Percentiles rank a stretch among this genome's conserved stretches.
phyloP scores from a whole-genome alignment of 2,888 invertebrate species.

The Eutolmus rufibarbis region DNA sequence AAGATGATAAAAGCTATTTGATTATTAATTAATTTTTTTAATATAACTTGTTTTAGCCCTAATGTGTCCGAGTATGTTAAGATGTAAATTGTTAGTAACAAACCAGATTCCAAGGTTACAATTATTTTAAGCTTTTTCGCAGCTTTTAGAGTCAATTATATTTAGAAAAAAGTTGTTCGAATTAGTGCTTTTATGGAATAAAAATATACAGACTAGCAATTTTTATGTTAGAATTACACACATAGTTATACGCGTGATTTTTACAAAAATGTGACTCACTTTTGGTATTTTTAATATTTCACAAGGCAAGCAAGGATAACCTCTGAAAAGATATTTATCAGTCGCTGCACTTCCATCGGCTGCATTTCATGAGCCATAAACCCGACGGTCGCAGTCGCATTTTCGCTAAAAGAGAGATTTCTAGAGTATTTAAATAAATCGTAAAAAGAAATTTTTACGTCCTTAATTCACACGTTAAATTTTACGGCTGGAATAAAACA shows the following conservation, averaged over 20 bases:
- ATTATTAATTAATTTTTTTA: no score
- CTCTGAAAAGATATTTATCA: neutral
- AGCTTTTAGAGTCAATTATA: no score
- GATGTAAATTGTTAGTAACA: no score
- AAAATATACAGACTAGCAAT: no score
- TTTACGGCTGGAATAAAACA: constrained; percentile 29
- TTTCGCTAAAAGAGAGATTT: constrained; percentile 29
- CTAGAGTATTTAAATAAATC: constrained; percentile 29
- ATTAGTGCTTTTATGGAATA: no score
- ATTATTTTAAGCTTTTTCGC: no score
- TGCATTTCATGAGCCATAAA: constrained; percentile 17
- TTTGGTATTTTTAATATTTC: neutral
- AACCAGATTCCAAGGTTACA: no score
- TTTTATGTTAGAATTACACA: neutral
- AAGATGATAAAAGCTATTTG: no score
- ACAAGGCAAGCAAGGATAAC: neutral
- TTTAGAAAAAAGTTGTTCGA: no score
- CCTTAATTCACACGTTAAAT: constrained; percentile 32
- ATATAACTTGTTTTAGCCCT: no score
- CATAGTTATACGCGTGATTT: neutral
- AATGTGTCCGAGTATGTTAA: no score
- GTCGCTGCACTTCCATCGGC: neutral
- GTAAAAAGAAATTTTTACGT: constrained; percentile 28
- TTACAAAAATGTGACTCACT: neutral
- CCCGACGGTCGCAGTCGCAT: neutral